phyloP scores from a whole-genome alignment of 2,888 invertebrate genomes.

The Spodoptera littoralis region DNA sequence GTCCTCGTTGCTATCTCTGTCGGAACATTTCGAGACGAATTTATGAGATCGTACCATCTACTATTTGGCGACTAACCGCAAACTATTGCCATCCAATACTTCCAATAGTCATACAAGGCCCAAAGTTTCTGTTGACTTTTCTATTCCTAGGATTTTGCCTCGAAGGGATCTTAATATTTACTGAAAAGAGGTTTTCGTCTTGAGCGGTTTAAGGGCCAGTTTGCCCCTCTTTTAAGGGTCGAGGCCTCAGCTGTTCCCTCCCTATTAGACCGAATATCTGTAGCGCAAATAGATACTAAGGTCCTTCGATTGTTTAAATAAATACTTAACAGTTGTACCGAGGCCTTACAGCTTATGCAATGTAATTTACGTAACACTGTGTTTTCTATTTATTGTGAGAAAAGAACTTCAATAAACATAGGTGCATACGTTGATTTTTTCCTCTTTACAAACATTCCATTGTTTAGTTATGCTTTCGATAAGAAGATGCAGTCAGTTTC shows the following conservation, averaged over 20 bases:
- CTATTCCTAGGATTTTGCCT: constrained; percentile 21
- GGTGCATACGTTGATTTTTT: too few species aligned
- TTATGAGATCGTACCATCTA: constrained; percentile 48
- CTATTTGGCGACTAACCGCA: constrained; percentile 42
- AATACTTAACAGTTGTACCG: too few species aligned
- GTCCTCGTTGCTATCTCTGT: constrained; percentile 26
- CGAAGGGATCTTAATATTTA: constrained; percentile 10
- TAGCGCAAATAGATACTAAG: constrained; percentile 13
- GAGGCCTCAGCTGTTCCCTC: constrained; percentile 2
- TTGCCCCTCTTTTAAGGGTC: not conserved
- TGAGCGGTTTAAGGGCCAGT: not conserved
- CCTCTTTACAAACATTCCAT: too few species aligned
- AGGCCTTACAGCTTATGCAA: too few species aligned
- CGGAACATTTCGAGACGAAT: constrained; percentile 32
- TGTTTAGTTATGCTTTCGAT: too few species aligned
- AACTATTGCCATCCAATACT: constrained; percentile 25
- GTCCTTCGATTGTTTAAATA: not conserved
- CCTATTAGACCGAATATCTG: constrained; percentile 4
- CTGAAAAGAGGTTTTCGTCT: not conserved
- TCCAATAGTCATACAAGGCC: not conserved
- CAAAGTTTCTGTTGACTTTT: constrained; percentile 33
- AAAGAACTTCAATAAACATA: too few species aligned
- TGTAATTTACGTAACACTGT: too few species aligned
- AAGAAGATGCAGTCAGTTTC: too few species aligned
- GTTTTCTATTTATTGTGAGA: too few species aligned